phyloP scores from a whole-genome alignment of 2,888 invertebrate genomes.

The Xylocampa areola region DNA sequence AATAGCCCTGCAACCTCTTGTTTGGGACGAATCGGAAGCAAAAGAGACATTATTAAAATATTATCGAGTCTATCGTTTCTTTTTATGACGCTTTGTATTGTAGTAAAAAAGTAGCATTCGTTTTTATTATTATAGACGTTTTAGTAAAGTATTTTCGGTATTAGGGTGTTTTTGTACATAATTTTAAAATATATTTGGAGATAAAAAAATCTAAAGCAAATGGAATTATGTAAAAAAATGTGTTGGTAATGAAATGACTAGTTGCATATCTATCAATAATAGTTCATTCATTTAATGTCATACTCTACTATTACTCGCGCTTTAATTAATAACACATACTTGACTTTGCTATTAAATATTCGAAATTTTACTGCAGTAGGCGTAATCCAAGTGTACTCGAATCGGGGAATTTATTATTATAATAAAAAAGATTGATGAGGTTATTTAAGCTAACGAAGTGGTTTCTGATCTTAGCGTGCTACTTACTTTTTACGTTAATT shows the following conservation, averaged over 20 bases:
- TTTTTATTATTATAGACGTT: constrained; percentile 25
- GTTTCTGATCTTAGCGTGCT: constrained; percentile 46
- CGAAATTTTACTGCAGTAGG: neutral
- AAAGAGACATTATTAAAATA: constrained; percentile 34
- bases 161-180: constrained; percentile 1
- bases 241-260: too few species aligned
- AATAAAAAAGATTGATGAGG: constrained; percentile 21
- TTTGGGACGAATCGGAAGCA: constrained; percentile 33
- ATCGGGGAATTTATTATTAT: constrained; percentile 29
- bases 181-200: neutral
- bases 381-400: constrained; percentile 17
- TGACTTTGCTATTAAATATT: neutral
- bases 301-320: too few species aligned
- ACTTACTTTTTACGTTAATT: constrained; percentile 39
- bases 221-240: neutral
- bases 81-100: constrained; percentile 32
- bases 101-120: constrained; percentile 17
- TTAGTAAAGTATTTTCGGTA: constrained; percentile 17
- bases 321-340: too few species aligned
- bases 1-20: constrained; percentile 63
- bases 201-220: neutral
- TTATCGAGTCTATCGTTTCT: constrained; percentile 35
- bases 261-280: too few species aligned
- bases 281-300: too few species aligned
- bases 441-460: constrained; percentile 35